These are phyloP conservation scores for Coleophora deauratella DNA, from an alignment of 2,888 invertebrate genomes.

Conservation along the genomic window DNA sequence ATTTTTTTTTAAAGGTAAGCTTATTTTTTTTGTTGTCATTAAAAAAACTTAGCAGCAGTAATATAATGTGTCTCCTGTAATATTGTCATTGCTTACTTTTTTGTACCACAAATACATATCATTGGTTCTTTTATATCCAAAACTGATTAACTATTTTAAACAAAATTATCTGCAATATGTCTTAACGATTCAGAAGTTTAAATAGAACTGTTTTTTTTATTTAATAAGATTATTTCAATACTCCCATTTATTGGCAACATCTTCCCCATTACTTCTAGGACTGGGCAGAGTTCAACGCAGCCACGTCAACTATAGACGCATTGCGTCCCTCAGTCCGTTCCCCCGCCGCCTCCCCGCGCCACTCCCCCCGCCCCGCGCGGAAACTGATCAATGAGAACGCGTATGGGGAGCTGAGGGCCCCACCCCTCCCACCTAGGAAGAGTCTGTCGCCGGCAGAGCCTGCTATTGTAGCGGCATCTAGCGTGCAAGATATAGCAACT, in stretches of 20 bases:
- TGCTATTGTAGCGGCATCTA: conserved; percentile 45
- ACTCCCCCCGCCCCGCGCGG: conserved; percentile 51
- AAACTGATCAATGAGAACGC: conserved; percentile 48
- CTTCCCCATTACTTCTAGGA: too few relatives aligned
- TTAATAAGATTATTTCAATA: background rate
- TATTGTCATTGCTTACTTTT: too few relatives aligned
- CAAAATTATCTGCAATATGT: too few relatives aligned
- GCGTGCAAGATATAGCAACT: conserved; percentile 56
- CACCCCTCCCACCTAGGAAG: conserved; percentile 75
- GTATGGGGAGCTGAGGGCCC: conserved; percentile 57
- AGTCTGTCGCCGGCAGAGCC: conserved; percentile 63
- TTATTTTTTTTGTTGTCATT: too few relatives aligned
- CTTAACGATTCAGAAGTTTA: too few relatives aligned
- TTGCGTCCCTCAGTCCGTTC: conserved; percentile 65
- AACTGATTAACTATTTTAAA: too few relatives aligned
- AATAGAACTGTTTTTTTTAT: background rate
- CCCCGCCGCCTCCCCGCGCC: conserved; percentile 73
- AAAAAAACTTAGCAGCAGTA: too few relatives aligned
- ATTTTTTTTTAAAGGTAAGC: too few relatives aligned
- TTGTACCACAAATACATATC: too few relatives aligned
- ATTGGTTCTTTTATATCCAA: too few relatives aligned
- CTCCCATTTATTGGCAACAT: too few relatives aligned
- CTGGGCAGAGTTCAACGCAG: conserved; percentile 77
- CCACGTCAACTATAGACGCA: conserved; percentile 76
- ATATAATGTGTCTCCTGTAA: too few relatives aligned